Evolutionary conservation across 2,888 invertebrate genomes (phyloP).

Genomic region (Nymphalis c-album): DNA sequence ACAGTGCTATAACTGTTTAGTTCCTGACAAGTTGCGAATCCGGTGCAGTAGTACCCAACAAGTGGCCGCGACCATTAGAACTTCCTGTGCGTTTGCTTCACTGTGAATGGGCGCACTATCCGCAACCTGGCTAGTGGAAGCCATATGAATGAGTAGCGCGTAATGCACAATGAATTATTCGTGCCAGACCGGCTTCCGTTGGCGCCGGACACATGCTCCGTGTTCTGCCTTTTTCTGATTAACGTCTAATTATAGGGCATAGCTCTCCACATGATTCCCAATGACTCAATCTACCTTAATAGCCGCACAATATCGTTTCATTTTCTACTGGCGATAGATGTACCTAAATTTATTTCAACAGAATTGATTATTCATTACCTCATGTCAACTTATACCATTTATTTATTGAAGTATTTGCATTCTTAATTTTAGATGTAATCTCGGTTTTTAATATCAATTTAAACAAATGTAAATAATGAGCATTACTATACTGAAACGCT

Average conservation of each 20-base stretch:
- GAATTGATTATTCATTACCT: too few species aligned
- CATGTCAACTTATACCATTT: too few species aligned
- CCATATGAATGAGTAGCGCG: conserved; percentile 67
- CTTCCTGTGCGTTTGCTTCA: conserved; percentile 67
- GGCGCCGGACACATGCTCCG: conserved; percentile 69
- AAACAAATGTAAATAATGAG: too few species aligned
- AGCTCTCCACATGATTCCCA: conserved; percentile 67
- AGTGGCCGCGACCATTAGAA: conserved; percentile 61
- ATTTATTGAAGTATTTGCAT: too few species aligned
- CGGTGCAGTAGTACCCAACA: conserved; percentile 59
- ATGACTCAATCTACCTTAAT: conserved; percentile 68
- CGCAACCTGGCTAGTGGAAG: conserved; percentile 53
- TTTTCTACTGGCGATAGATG: neutral
- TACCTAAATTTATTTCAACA: neutral
- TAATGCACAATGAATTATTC: conserved; percentile 70
- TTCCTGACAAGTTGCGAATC: conserved; percentile 70
- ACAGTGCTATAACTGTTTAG: conserved; percentile 62
- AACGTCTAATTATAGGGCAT: conserved; percentile 78
- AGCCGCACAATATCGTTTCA: conserved; percentile 57
- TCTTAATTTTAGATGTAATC: too few species aligned
- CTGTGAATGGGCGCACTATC: conserved; percentile 57
- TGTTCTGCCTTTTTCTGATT: conserved; percentile 75
- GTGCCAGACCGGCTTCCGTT: conserved; percentile 74
- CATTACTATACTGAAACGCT: too few species aligned
- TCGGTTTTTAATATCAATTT: too few species aligned